phyloP scores from a whole-genome alignment of 2,797 vertebrate genomes.

The Clarias laeviceps region DNA sequence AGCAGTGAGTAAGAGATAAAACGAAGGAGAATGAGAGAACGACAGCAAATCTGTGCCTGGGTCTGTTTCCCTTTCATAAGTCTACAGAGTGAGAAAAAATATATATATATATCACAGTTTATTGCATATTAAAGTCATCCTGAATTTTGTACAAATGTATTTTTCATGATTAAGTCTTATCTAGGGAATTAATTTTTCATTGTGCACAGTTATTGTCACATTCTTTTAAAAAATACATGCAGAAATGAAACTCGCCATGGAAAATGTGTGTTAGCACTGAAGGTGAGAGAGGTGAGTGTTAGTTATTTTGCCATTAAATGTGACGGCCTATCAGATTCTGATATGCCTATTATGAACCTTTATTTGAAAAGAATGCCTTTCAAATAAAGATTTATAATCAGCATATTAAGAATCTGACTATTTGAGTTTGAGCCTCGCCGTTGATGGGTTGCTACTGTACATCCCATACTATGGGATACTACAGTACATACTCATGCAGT shows the following conservation, averaged over 20 bases:
- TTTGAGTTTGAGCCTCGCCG: no score
- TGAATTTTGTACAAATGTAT: constrained; percentile 18
- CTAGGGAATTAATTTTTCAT: neutral
- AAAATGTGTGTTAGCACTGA: neutral
- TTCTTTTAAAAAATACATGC: no score
- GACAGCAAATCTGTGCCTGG: constrained; percentile 10
- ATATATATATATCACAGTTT: neutral
- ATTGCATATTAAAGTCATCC: constrained; percentile 8
- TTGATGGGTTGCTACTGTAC: no score
- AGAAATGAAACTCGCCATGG: neutral
- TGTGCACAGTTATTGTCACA: neutral
- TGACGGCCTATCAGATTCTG: neutral
- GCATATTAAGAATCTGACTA: no score
- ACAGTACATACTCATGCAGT: no score
- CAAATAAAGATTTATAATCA: no score
- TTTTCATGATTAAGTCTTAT: constrained; percentile 18
- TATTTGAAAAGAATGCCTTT: neutral
- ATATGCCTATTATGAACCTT: neutral
- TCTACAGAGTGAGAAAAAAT: neutral
- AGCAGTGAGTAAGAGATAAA: constrained; percentile 31
- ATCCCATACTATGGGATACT: no score
- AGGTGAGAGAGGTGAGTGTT: neutral
- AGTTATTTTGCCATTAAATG: constrained; percentile 1
- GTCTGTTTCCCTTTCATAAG: constrained; percentile 17
- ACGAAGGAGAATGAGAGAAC: neutral